Conservation (phyloP, 2,797 vertebrate genomes). For the Picus viridis region DNA sequence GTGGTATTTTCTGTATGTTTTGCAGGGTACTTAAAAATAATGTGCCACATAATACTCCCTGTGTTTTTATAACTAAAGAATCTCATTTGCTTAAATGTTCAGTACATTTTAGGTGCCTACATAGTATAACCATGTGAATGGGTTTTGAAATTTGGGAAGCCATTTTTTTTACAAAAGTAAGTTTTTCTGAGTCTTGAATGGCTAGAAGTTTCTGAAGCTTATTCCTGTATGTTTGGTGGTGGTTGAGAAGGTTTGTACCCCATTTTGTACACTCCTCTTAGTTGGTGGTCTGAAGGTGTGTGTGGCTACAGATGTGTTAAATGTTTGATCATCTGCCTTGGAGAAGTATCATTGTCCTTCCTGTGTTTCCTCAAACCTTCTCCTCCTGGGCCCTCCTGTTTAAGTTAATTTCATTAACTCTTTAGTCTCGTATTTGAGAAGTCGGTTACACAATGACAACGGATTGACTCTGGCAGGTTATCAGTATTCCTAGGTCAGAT, state of each 20-base stretch:
- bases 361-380: neutral
- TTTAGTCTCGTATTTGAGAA: neutral
- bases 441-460: neutral
- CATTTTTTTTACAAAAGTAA: neutral
- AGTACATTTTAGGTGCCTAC: neutral
- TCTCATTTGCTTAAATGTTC: neutral
- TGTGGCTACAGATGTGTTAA: neutral
- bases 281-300: neutral
- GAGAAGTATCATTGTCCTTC: neutral
- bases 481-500: neutral
- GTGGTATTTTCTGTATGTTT: neutral
- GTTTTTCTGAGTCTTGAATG: neutral
- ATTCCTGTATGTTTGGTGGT: neutral
- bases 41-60: neutral
- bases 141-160: neutral
- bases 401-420: neutral
- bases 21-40: neutral
- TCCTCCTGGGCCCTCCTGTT: neutral
- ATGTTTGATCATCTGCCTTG: neutral
- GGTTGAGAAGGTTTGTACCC: neutral
- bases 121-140: neutral
- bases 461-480: neutral
- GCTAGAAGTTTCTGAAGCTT: neutral
- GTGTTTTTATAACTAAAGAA: neutral
- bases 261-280: rapidly evolving